Conservation (phyloP, 2,888 invertebrate genomes). For the Junonia oenone region DNA sequence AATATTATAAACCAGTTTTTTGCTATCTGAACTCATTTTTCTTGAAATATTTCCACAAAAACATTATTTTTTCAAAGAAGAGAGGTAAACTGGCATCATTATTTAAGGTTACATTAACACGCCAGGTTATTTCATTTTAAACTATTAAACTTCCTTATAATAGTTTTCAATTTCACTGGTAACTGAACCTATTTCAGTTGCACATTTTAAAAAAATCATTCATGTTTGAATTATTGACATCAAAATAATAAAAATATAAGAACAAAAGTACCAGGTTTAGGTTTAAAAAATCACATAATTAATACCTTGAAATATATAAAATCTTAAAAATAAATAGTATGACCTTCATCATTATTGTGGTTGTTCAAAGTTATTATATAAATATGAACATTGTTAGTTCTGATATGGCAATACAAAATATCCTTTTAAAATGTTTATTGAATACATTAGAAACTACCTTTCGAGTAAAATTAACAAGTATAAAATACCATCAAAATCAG, state of each 20-base stretch:
- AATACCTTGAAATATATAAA: not conserved
- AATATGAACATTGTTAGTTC: slow-evolving; percentile 21
- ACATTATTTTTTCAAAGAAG: too few species aligned
- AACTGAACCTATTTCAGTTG: too few species aligned
- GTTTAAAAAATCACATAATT: not conserved
- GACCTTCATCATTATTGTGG: not conserved
- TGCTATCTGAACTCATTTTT: too few species aligned
- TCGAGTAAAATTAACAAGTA: not conserved
- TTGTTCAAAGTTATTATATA: not conserved
- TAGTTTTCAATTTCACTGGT: too few species aligned
- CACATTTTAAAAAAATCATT: too few species aligned
- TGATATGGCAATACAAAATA: slow-evolving; percentile 31
- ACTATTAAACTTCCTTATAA: too few species aligned
- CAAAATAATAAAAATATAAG: not conserved
- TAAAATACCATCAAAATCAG: slow-evolving; percentile 1
- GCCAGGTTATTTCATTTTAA: too few species aligned
- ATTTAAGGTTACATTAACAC: too few species aligned
- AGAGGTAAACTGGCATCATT: too few species aligned
- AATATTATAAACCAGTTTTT: too few species aligned
- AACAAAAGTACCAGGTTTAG: not conserved
- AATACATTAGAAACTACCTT: not conserved
- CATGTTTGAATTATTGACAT: too few species aligned
- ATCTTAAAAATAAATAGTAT: not conserved
- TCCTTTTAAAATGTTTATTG: not conserved
- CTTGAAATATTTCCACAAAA: too few species aligned